Base-by-base conservation (phyloP, 2,797 vertebrate species). In the Acanthurus leucopareius region DNA sequence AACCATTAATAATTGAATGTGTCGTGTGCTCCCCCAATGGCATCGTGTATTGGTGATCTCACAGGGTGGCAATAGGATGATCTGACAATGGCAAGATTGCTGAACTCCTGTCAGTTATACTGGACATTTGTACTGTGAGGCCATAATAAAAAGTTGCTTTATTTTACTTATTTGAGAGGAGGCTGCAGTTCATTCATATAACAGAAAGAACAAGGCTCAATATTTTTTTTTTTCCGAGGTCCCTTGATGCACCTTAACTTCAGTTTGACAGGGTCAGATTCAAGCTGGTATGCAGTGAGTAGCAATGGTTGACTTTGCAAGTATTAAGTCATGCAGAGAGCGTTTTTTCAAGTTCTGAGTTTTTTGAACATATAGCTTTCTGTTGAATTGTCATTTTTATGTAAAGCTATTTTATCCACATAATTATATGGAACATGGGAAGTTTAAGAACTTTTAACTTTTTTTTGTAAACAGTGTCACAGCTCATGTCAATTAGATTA, bases 131-230 rank as follows among this genome's bases (percentile, higher is more conserved):
- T n/a, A 54, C 25, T 44, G 47, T 63, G 57, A 25, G 63, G 15
- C 19, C 52, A 64, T 17, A 74, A 25, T 52, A 77, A 5, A 83
- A 75, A 77, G 25, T 20, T 54, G 16, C 35, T 73, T 57, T 7
- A 15, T 63, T 69, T 42, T 25, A 22, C n/a, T 57, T 10, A 38
- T 4, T 54, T 28, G 38, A 58, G 49, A 63, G 57, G 10, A 1
- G 19, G 63, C 25, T 51, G 14, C 22, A 28, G 56, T 73, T 71
- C 20, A 49, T 58, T 38, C 35, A 57, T 42, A 60, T 28, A 47
- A 35, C 20, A 48, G 13, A 10, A 56, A 53, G 47, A 42, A 60
- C 4, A 0, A 17, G 16, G 2, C 10, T 71, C 4, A 11, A 17
- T 44, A n/a, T 49, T 35, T 8, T 16, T 58, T 40, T 58, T 57